phyloP scores from a whole-genome alignment of 2,888 invertebrate species.

The Mythimna lalbum region DNA sequence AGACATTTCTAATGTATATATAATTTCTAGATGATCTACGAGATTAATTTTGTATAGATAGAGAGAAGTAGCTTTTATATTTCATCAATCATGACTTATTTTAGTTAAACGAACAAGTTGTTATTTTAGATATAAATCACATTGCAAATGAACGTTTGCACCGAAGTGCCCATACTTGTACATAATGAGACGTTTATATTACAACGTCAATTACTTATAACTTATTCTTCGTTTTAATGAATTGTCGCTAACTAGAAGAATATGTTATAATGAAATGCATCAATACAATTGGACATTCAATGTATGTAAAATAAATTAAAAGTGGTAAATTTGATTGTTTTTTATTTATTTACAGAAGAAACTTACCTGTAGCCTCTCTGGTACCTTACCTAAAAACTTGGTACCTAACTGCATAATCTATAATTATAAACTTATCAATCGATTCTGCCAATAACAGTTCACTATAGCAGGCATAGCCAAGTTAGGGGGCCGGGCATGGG shows the following conservation, averaged over 20 bases:
- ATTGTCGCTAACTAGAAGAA: constrained; percentile 46
- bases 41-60: constrained; percentile 70
- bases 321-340: constrained; percentile 52
- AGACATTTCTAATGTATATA: constrained; percentile 68
- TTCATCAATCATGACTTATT: constrained; percentile 71
- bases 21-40: constrained; percentile 62
- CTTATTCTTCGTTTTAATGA: constrained; percentile 53
- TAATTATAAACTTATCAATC: background rate
- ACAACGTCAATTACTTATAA: constrained; percentile 60
- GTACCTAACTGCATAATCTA: no score
- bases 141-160: constrained; percentile 78
- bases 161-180: constrained; percentile 80
- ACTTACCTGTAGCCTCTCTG: background rate
- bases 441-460: background rate
- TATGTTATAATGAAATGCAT: constrained; percentile 58
- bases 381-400: no score
- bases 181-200: constrained; percentile 67
- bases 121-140: constrained; percentile 58
- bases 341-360: constrained; percentile 21
- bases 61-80: constrained; percentile 62
- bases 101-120: constrained; percentile 64
- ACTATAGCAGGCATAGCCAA: background rate
- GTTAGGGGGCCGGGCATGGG: background rate
- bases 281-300: constrained; percentile 65
- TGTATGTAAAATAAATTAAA: constrained; percentile 68